Conservation (phyloP, 2,888 invertebrate species). For the Agonopterix alstromeriana region DNA sequence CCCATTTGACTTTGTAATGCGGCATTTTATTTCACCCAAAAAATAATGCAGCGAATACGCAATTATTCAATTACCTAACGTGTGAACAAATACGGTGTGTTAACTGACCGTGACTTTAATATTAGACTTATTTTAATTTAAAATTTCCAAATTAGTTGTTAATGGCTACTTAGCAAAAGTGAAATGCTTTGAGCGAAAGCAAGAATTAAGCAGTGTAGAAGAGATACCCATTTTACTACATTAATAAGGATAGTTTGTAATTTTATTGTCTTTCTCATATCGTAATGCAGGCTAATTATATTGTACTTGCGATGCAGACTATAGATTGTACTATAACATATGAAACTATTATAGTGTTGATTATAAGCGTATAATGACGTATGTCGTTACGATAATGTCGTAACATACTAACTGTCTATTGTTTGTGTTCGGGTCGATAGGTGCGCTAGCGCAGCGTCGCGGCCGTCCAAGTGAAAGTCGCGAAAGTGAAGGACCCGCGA, state of each 20-base stretch:
- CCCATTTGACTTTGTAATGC: background rate
- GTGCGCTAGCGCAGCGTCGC: slow-evolving; percentile 17
- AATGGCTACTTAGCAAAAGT: slow-evolving; percentile 22
- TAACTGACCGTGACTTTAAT: slow-evolving; percentile 32
- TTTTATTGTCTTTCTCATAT: background rate
- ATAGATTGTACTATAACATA: background rate
- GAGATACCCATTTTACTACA: background rate
- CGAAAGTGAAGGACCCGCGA: slow-evolving; percentile 49
- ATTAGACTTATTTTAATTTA: slow-evolving; percentile 1
- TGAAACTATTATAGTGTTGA: background rate
- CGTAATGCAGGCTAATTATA: background rate
- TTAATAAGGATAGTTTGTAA: background rate
- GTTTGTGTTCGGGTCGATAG: slow-evolving; percentile 20
- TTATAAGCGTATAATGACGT: background rate
- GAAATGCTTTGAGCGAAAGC: slow-evolving; percentile 32
- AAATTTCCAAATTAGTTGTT: background rate
- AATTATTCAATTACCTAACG: slow-evolving; percentile 39
- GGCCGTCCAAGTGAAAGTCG: slow-evolving; percentile 47
- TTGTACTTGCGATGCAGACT: background rate
- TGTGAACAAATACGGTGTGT: slow-evolving; percentile 25
- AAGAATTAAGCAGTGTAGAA: slow-evolving; percentile 5
- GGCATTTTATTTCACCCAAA: background rate
- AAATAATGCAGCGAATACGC: slow-evolving; percentile 9
- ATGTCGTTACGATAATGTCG: background rate
- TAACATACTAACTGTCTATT: slow-evolving; percentile 9